phyloP scores from a whole-genome alignment of 1,140 invertebrate genomes.

The Babylonia areolata region DNA sequence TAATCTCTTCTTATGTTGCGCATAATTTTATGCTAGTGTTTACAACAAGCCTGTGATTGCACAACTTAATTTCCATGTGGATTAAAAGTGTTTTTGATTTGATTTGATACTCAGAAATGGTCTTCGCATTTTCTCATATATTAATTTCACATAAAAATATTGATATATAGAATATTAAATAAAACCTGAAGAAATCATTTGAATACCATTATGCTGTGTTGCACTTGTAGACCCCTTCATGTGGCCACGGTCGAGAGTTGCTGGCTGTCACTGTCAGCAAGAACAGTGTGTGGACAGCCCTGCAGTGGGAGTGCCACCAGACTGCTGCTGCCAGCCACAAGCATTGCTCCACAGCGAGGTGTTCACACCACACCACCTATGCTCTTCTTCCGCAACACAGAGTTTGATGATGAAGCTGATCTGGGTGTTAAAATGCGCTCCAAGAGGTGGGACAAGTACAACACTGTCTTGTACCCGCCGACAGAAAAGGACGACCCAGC shows the following conservation, averaged over 20 bases:
- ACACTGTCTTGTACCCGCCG: conserved; percentile 87
- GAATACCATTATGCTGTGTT: no score
- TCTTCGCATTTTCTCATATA: no score
- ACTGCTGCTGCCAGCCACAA: background rate
- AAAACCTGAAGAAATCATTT: no score
- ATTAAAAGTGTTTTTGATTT: no score
- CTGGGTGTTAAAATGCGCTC: conserved; percentile 32
- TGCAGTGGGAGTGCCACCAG: background rate
- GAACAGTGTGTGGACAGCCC: background rate
- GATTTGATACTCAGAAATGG: no score
- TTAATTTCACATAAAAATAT: no score
- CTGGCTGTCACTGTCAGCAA: background rate
- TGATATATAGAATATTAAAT: no score
- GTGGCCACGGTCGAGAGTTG: background rate
- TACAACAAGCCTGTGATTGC: no score
- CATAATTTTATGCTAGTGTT: no score
- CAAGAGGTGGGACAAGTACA: conserved; percentile 72
- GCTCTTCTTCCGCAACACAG: conserved; percentile 44
- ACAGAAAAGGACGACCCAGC: conserved; percentile 84
- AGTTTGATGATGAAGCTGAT: conserved; percentile 40
- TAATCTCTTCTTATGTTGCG: no score
- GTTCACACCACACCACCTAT: conserved; percentile 2
- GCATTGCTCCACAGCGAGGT: background rate
- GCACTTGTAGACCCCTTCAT: background rate
- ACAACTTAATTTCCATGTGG: no score